Base-by-base conservation (phyloP, 2,888 invertebrate species). In the Cephus rjabovi region DNA sequence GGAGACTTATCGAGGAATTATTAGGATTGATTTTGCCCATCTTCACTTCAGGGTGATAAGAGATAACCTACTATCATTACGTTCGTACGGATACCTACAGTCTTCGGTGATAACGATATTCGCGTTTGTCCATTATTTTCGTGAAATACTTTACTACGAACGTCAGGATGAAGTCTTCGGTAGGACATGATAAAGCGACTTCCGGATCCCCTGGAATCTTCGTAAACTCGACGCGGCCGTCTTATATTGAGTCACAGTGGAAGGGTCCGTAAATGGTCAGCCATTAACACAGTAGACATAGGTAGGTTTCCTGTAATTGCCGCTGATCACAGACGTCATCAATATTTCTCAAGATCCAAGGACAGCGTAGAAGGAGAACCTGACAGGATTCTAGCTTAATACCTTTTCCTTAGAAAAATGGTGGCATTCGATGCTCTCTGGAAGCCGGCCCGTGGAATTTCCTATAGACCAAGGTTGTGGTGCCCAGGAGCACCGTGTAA, bases 1-100 rank as follows among this genome's bases (percentile, higher is more conserved):
- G 77, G 79, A 77, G 82, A 79, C 74, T 79, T 79, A 79, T 79
- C 76, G 74, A 34, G 40, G 77, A 81, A 79, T 83, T 79, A 80
- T 80, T 78, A 68, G 73, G 80, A 82, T 81, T 80, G 79, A 81
- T 82, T 76, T 33, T 68, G 56, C 34, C 78, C 75, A 78, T 78
- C 73, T 71, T 23, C 31, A 6, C 33, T 31, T 71, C 12, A 31
- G 30, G 33, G 3, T 12, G 56, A 56, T 56, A 56, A 56, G 23
- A 56, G 56, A 56, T 56, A 56, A 56, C 56, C 56, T 9, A 56
- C 56, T 23, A 56, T 56, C 23, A 6, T 56, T 56, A 56, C 56
- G 9, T 23, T 56, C 56, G 23, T 23, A 56, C 23, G 9, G 56
- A 56, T 56, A 56, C 56, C 6, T 35, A 35, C 3, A 23, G 23